Evolutionary conservation across 2,888 invertebrate genomes (phyloP), one percentile per base, ranked within the genome.

Genomic region (Drosophila hamatofila): DNA sequence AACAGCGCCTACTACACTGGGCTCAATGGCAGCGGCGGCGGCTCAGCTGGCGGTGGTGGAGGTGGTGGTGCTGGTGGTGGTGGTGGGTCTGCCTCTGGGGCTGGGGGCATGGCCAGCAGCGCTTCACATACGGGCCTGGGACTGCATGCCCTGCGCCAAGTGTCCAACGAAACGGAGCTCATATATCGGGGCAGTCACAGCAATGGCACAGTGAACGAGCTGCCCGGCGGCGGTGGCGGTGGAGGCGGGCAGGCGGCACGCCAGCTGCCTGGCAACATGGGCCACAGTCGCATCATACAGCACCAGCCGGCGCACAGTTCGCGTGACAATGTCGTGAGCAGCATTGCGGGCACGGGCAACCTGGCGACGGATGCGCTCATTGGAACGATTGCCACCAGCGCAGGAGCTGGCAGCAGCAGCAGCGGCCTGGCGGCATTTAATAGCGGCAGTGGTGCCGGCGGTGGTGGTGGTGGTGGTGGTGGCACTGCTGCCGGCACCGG

Each of bases 101-200:
- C 92, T 76, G 89, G 90, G 27, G 83, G 83, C 21, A 87, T 90
- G 65, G 74, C 88, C 54, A 88, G 83, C 62, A 93, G 93, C 82
- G 93, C 93, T 75, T 91, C 91, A 2, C 89, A 91, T 46, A 83
- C 89, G 8, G 91, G 93, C 0, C 74, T 91, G 16, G 91, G 93
- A 0, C 76, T 91, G 51, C 91, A 92, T 59, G 91, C 91, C 12
- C 84, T 92, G 77, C 92, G 92, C 9, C 92, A 92, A 73, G 91
- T 91, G 70, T 90, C 91, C 78, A 90, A 91, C 68, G 92, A 92
- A 46, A 92, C 88, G 66, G 92, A 92, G 75, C 83, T 92, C 12
- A 91, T 92, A 65, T 92, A 92, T 75, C 92, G 92, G 21, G 92
- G 91, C 54, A 73, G 63, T 30, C 66, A 66, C 33, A 66, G 67